Conservation (phyloP, 2,888 invertebrate species). For the Sesamia inferens region DNA sequence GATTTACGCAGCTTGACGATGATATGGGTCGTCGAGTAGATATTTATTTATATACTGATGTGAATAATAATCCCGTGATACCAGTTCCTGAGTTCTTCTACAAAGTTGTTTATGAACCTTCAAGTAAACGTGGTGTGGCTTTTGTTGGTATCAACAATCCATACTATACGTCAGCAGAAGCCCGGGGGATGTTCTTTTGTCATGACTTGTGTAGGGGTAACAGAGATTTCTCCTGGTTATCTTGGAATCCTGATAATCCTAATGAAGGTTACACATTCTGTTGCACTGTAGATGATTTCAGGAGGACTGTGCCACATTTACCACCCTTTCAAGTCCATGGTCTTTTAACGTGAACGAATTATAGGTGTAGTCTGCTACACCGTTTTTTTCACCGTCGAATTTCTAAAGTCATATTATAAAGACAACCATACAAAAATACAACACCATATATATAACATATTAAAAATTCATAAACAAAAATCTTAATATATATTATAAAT, state of each 20-base stretch:
- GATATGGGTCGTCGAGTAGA: conserved; percentile 75
- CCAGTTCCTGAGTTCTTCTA: conserved; percentile 86
- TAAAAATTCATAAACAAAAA: too few species aligned
- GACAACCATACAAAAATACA: too few species aligned
- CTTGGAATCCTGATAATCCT: conserved; percentile 87
- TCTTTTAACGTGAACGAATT: conserved; percentile 71
- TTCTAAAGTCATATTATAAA: too few species aligned
- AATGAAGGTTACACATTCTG: conserved; percentile 90
- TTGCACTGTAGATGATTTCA: conserved; percentile 90
- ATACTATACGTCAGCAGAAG: conserved; percentile 77
- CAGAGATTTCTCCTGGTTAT: conserved; percentile 89
- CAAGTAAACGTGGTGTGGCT: conserved; percentile 85
- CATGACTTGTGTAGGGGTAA: conserved; percentile 86
- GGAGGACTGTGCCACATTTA: conserved; percentile 84
- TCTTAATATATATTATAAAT: too few species aligned
- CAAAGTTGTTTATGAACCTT: conserved; percentile 90
- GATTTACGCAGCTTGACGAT: conserved; percentile 88
- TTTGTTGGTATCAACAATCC: conserved; percentile 92
- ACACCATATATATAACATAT: too few species aligned
- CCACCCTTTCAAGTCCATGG: conserved; percentile 87
- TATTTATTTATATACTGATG: conserved; percentile 80
- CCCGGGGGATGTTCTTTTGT: conserved; percentile 83
- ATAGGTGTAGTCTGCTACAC: conserved; percentile 1
- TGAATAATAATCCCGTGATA: conserved; percentile 82
- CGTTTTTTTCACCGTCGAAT: not conserved